Evolutionary conservation across 2,797 vertebrate genomes (phyloP).

Genomic region (Limnodromus scolopaceus): DNA sequence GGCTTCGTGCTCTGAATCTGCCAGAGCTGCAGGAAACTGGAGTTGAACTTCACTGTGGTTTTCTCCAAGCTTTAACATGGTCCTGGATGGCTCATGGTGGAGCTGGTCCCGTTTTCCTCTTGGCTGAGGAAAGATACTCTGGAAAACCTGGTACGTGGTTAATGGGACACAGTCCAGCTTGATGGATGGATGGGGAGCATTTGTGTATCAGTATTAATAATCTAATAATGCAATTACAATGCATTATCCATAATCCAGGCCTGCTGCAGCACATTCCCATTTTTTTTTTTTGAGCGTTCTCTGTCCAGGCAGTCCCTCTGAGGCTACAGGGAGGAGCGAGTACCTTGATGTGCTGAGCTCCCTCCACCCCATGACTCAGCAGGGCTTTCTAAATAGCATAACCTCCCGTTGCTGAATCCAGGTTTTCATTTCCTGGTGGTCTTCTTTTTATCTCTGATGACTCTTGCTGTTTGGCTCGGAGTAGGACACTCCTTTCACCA

Average conservation of each 20-base stretch:
- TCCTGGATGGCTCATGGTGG: neutral
- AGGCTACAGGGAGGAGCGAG: neutral
- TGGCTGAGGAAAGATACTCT: neutral
- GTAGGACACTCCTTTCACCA: neutral
- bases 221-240: neutral
- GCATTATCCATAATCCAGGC: neutral
- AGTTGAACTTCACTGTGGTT: neutral
- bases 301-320: neutral
- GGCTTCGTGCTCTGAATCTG: neutral
- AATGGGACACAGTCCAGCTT: neutral
- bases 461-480: neutral
- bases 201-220: neutral
- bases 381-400: neutral
- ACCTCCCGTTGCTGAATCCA: neutral
- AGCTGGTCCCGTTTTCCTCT: neutral
- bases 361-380: neutral
- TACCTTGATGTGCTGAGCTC: neutral
- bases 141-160: neutral
- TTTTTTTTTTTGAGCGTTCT: neutral
- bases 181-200: neutral
- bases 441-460: neutral
- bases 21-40: neutral
- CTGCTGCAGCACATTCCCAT: neutral
- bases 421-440: neutral
- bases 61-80: neutral